Percentiles rank a stretch among this genome's conserved stretches.
phyloP scores from a whole-genome alignment of 2,888 invertebrate species.

The Creontiades dilutus region DNA sequence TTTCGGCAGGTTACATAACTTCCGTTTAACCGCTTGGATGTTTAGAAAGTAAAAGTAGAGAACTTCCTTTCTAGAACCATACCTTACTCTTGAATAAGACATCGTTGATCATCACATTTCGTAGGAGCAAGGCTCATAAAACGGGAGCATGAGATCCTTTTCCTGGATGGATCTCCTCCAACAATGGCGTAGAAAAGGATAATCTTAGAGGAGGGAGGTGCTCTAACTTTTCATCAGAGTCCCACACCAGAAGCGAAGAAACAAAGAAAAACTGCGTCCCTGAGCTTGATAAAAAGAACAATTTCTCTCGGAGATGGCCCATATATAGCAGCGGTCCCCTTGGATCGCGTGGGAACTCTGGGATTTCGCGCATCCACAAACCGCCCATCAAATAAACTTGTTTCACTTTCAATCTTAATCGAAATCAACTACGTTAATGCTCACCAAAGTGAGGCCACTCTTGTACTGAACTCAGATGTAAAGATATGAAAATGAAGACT shows the following conservation, averaged over 20 bases:
- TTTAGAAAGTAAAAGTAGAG: too few species aligned
- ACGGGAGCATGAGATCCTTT: neutral
- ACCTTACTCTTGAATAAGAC: neutral
- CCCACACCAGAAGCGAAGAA: conserved; percentile 9
- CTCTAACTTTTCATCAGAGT: conserved; percentile 53
- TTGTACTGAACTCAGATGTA: too few species aligned
- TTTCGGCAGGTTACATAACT: too few species aligned
- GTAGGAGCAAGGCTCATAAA: neutral
- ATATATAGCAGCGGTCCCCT: conserved; percentile 29
- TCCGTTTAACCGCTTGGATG: too few species aligned
- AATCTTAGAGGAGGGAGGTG: neutral
- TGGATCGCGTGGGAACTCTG: neutral
- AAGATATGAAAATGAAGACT: too few species aligned
- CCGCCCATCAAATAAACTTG: too few species aligned
- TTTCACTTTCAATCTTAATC: too few species aligned
- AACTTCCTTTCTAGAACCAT: neutral
- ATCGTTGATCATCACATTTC: neutral
- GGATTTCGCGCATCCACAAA: neutral
- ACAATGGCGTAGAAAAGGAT: neutral
- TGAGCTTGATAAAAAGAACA: conserved; percentile 58
- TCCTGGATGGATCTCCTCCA: neutral
- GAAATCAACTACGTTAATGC: too few species aligned
- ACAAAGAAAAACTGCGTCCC: conserved; percentile 62
- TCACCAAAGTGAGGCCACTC: too few species aligned
- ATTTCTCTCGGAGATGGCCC: conserved; percentile 61